phyloP scores from a whole-genome alignment of 2,888 invertebrate genomes.

The Ophion obscuratus region DNA sequence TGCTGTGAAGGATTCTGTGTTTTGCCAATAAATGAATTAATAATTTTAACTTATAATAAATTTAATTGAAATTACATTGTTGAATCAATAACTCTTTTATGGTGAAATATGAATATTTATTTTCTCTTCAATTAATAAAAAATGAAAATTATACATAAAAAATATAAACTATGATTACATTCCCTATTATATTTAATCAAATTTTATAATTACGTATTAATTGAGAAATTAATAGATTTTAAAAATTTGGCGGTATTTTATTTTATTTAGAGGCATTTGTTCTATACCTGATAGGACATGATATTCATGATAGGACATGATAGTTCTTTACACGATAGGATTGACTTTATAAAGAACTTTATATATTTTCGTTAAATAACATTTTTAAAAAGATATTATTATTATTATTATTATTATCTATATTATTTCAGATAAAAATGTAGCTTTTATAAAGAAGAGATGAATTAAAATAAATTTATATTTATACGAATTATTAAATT shows the following conservation, averaged over 20 bases:
- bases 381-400: too few relatives aligned
- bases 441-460: too few relatives aligned
- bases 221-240: slow-evolving; percentile 85
- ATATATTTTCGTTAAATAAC: too few relatives aligned
- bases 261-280: slow-evolving; percentile 90
- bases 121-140: background rate
- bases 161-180: slow-evolving; percentile 88
- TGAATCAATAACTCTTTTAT: slow-evolving; percentile 10
- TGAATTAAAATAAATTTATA: too few relatives aligned
- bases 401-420: too few relatives aligned
- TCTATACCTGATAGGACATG: slow-evolving; percentile 89
- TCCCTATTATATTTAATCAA: slow-evolving; percentile 87
- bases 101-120: background rate
- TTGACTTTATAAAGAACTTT: too few relatives aligned
- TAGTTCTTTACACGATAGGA: too few relatives aligned
- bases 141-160: slow-evolving; percentile 52
- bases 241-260: slow-evolving; percentile 90
- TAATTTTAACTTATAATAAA: background rate
- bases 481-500: too few relatives aligned
- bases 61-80: background rate
- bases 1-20: too few relatives aligned
- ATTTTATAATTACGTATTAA: slow-evolving; percentile 70
- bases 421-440: too few relatives aligned
- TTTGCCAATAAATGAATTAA: too few relatives aligned
- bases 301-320: slow-evolving; percentile 77